Percentiles rank a stretch among this genome's conserved stretches.
Conservation (phyloP, 1,140 invertebrate species). For the Drosophila nigrodunni region DNA sequence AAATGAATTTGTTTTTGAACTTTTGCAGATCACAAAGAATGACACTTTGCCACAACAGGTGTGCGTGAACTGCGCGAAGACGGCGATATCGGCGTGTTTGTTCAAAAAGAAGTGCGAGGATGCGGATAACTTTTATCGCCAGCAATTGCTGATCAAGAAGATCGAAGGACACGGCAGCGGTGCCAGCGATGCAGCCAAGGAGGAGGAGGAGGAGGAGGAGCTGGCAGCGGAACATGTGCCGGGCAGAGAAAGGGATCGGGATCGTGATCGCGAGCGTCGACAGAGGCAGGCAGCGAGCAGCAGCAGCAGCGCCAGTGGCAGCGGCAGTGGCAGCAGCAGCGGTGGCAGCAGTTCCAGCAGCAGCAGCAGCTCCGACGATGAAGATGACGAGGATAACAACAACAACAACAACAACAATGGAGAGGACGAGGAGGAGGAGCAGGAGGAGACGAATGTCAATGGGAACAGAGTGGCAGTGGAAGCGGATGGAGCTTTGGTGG, state of each 20-base stretch:
- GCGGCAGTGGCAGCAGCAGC: conserved; percentile 56
- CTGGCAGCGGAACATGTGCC: conserved; percentile 14
- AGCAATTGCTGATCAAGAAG: conserved; percentile 76
- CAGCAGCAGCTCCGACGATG: conserved; percentile 63
- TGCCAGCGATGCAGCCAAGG: neutral
- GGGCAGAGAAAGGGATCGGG: conserved; percentile 29
- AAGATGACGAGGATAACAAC: conserved; percentile 46
- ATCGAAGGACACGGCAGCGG: conserved; percentile 50
- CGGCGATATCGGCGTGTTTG: conserved; percentile 75
- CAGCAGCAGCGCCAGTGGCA: conserved; percentile 32
- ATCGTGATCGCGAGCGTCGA: conserved; percentile 19
- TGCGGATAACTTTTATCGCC: conserved; percentile 79
- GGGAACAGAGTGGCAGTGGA: neutral
- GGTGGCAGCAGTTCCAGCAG: conserved; percentile 59
- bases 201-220: neutral
- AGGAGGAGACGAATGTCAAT: conserved; percentile 1
- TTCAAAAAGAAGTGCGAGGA: conserved; percentile 84
- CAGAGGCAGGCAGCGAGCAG: conserved; percentile 47
- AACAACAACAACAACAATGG: conserved; percentile 35
- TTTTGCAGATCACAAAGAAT: conserved; percentile 71
- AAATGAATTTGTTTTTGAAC: neutral
- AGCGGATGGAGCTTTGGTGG: neutral
- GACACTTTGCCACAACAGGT: conserved; percentile 81
- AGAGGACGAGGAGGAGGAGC: conserved; percentile 41
- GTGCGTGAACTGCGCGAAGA: conserved; percentile 76